Base-by-base conservation (phyloP, 1,140 invertebrate genomes). In the Cotesia chilonis region DNA sequence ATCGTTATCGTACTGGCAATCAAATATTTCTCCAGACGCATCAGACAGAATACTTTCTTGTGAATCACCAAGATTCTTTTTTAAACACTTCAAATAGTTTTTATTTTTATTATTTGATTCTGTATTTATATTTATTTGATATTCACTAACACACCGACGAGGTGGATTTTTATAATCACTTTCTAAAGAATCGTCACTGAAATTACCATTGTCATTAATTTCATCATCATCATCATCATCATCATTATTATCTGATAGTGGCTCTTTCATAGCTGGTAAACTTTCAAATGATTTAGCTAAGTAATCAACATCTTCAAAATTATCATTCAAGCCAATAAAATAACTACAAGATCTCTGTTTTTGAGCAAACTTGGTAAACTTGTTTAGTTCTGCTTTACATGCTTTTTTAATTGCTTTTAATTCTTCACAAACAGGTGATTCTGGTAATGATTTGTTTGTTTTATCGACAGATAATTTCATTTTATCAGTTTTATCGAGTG, bases 1-100 rank as follows among this genome's bases (percentile, higher is more conserved):
- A 35, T 90, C 89, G 76, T 90, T 88, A 52, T 92, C 90, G 68
- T 89, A 88, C 73, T 90, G 88, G 60, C 85, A 88, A 78, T 90
- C 88, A n/a, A 89, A 80, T 71, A 88, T 85, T 51, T 88, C 87
- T 4, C 84, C 79, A 0, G 83, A 86, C 0, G 91, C 91, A 75
- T 94, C 92, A 1, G 92, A 93, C 2, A 95, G 82, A 52, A 95
- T 88, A 12, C 92, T 94, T 78, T 94, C 93, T 80, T 94, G 92
- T 71, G 92, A 94, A 66, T 91, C 83, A 6, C 82, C 85, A 0
- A 81, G 54, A 1, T 74, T 75, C 6, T 78, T 78, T 38, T 78
- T 79, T 75, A 67, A 70, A 76, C 38, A 83, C 77, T 12, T 71
- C 6, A 79, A 72, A 67, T 76, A 79, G 57, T 79, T 81, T 72